These are phyloP conservation scores for Caerostris extrusa DNA, from an alignment of 1,140 invertebrate species.

Conservation along the genomic window DNA sequence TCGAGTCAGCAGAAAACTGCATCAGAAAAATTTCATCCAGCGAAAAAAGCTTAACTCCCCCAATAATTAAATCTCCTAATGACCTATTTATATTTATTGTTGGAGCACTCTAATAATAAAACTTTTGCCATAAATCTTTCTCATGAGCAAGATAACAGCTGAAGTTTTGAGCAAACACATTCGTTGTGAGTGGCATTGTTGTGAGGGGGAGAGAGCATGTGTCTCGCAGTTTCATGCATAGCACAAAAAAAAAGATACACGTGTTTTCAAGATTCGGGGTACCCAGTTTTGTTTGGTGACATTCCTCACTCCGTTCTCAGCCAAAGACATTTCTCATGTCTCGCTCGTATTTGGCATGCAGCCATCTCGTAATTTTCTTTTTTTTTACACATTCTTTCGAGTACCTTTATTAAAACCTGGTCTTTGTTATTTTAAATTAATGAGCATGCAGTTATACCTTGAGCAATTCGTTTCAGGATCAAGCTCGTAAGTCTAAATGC, in stretches of 20 bases:
- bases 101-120: too few relatives aligned
- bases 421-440: too few relatives aligned
- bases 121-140: background rate
- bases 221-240: background rate
- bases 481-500: too few relatives aligned
- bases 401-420: conserved; percentile 12
- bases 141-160: background rate
- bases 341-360: conserved; percentile 4
- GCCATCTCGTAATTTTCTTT: background rate
- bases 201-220: background rate
- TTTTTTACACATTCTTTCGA: background rate
- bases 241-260: conserved; percentile 4
- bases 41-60: too few relatives aligned
- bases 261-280: background rate
- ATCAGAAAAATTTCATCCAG: too few relatives aligned
- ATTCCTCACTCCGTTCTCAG: background rate
- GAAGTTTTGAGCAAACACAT: background rate
- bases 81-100: too few relatives aligned
- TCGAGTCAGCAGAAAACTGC: too few relatives aligned
- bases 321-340: conserved; percentile 38
- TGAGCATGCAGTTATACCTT: too few relatives aligned
- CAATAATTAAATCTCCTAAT: too few relatives aligned
- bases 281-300: background rate
- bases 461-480: too few relatives aligned
- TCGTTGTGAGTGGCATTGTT: background rate